Evolutionary conservation across 2,888 invertebrate species (phyloP).

Genomic region (Chouioia cunea): DNA sequence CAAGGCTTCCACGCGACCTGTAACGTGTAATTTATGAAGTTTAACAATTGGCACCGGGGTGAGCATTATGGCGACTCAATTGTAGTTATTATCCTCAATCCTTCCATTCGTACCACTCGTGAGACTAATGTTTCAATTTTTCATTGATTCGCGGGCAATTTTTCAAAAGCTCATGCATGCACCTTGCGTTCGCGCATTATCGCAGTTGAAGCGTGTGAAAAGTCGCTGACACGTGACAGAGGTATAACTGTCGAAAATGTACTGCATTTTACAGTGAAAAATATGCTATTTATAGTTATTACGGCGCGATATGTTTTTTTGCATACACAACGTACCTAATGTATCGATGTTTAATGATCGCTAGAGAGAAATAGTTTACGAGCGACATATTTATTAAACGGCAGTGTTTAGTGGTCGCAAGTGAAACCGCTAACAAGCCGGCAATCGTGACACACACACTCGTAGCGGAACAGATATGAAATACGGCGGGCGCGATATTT

Average conservation of each 20-base stretch:
- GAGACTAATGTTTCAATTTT: too few relatives aligned
- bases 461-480: conserved; percentile 45
- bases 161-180: too few relatives aligned
- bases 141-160: too few relatives aligned
- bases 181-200: too few relatives aligned
- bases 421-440: conserved; percentile 57
- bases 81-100: not conserved
- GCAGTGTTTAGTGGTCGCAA: conserved; percentile 57
- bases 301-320: too few relatives aligned
- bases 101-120: too few relatives aligned
- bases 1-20: not conserved
- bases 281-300: too few relatives aligned
- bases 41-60: too few relatives aligned
- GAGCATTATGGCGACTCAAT: conserved; percentile 16
- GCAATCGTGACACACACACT: conserved; percentile 42
- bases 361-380: conserved; percentile 62
- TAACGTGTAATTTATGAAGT: not conserved
- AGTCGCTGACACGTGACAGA: too few relatives aligned
- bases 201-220: too few relatives aligned
- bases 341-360: conserved; percentile 63
- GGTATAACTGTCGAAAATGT: too few relatives aligned
- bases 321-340: conserved; percentile 54
- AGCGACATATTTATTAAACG: conserved; percentile 65
- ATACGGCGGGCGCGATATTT: conserved; percentile 36
- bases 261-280: too few relatives aligned